These are phyloP conservation scores for Tinea trinotella DNA, from an alignment of 2,888 invertebrate species.

Conservation along the genomic window DNA sequence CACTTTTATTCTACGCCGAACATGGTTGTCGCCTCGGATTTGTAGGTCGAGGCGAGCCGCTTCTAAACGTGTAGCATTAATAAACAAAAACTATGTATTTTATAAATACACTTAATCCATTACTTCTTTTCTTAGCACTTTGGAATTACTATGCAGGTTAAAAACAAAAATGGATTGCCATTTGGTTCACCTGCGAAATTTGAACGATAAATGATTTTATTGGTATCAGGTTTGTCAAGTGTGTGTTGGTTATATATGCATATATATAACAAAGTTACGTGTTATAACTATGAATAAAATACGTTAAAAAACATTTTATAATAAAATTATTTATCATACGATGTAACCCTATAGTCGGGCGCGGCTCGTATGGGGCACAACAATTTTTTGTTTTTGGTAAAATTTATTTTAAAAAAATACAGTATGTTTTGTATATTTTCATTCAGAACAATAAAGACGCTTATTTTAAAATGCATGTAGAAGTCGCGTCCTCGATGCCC, in stretches of 20 bases:
- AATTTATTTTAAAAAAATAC: no score
- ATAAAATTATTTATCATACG: no score
- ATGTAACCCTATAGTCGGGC: no score
- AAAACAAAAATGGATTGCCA: neutral
- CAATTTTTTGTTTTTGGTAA: no score
- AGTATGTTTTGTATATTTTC: no score
- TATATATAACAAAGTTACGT: neutral
- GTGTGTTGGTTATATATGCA: neutral
- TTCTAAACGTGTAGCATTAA: conserved; percentile 6
- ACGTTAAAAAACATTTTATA: no score
- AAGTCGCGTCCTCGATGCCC: no score
- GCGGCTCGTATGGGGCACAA: no score
- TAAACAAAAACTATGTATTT: conserved; percentile 5
- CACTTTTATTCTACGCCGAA: conserved; percentile 10
- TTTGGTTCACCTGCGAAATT: neutral
- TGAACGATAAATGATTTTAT: neutral
- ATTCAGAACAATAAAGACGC: no score
- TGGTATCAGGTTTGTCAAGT: conserved; percentile 13
- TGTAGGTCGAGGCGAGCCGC: conserved; percentile 68
- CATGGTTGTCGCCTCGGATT: conserved; percentile 53
- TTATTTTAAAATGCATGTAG: no score
- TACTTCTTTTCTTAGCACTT: neutral
- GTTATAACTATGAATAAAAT: no score
- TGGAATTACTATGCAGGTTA: neutral
- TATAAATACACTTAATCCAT: neutral